Base-by-base conservation (phyloP, 2,797 vertebrate genomes). In the Epinephelus awoara region DNA sequence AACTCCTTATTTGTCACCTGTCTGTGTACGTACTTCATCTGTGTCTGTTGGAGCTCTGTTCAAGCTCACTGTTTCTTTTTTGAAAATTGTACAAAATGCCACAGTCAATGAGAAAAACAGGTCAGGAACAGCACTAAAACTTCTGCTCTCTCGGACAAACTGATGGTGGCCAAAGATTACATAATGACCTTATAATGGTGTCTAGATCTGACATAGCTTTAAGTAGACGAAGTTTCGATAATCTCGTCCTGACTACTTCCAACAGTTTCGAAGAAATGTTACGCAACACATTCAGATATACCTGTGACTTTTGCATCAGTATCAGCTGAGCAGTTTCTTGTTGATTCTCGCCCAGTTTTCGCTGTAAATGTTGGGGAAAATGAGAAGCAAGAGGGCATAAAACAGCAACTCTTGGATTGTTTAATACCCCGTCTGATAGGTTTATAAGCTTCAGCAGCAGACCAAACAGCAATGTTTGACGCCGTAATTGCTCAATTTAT, bases 331-430 rank as follows among this genome's bases (percentile, higher is more conserved):
- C 81, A 51, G 65, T 75, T 84, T 73, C 80, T 69, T 61, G 23
- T 42, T 38, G 76, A 89, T 72, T 88, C 75, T 79, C 73, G 59
- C 63, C 79, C 65, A 66, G 74, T 80, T 80, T 90, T 80, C 27
- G 72, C 79, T 70, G 82, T 67, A 92, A 93, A 91, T 87, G 88
- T 91, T 87, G 84, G 84, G 85, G 88, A 92, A 92, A 93, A 93
- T 91, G 72, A 91, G 90, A 87, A 86, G 80, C 82, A 81, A 91
- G 77, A 92, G 88, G 73, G 86, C 87, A 87, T 86, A 93, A 86
- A 70, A 44, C 51, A 72, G 71, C 52, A 55, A 81, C 85, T 89
- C 72, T 86, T 65, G 54, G 85, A 86, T 90, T 75, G 82, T 88
- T 91, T 92, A 80, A 88, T 84, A 68, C 81, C 63, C 67, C 5